These are phyloP conservation scores for Itoplectis maculator DNA, from an alignment of 2,888 invertebrate species.

Conservation along the genomic window DNA sequence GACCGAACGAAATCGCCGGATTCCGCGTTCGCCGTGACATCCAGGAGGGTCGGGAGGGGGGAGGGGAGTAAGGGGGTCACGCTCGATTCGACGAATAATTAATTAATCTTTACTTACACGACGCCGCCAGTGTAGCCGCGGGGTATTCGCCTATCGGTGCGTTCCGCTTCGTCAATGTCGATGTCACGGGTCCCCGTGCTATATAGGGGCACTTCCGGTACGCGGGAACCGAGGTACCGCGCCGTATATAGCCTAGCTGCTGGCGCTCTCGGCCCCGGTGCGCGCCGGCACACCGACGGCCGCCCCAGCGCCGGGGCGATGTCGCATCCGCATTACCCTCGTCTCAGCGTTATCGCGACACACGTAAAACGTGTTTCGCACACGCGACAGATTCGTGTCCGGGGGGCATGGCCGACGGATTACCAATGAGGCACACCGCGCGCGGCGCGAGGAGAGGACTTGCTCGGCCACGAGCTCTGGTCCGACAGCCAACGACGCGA, in stretches of 20 bases:
- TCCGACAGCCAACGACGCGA: slow-evolving; percentile 43
- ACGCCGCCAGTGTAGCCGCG: not conserved
- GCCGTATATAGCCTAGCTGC: too few species aligned
- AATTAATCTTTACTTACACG: not conserved
- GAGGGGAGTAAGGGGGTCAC: not conserved
- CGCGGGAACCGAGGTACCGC: too few species aligned
- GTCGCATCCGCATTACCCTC: slow-evolving; percentile 67
- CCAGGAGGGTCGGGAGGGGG: too few species aligned
- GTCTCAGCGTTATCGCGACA: slow-evolving; percentile 70
- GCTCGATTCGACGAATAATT: not conserved
- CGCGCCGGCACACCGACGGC: not conserved
- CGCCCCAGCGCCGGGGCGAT: slow-evolving; percentile 49
- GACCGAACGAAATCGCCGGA: too few species aligned
- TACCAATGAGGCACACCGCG: slow-evolving; percentile 78
- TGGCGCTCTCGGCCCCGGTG: too few species aligned
- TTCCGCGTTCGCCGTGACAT: too few species aligned
- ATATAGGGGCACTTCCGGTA: not conserved
- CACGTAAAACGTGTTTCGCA: slow-evolving; percentile 71
- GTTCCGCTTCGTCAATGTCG: not conserved
- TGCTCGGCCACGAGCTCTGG: slow-evolving; percentile 25
- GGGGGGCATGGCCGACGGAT: slow-evolving; percentile 73
- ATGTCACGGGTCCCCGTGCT: not conserved
- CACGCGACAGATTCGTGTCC: slow-evolving; percentile 71
- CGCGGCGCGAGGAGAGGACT: slow-evolving; percentile 52
- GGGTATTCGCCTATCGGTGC: not conserved